Evolutionary conservation across 2,797 vertebrate genomes (phyloP).

Genomic region (Smutsia temminckii): DNA sequence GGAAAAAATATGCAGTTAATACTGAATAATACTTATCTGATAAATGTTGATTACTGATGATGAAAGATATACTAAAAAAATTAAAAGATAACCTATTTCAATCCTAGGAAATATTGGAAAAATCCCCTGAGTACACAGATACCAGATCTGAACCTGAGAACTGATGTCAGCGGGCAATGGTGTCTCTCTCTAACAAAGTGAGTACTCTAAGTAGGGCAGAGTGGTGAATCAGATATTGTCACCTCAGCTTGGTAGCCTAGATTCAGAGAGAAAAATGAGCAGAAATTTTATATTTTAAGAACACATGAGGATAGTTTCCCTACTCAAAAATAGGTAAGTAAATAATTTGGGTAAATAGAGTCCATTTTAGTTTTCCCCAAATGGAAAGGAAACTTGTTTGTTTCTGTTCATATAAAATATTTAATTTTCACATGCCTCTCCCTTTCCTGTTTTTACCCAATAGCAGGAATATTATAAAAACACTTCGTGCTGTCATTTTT

Average conservation of each 20-base stretch:
- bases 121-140: neutral
- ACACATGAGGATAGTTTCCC: neutral
- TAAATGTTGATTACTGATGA: neutral
- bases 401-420: neutral
- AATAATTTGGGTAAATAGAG: neutral
- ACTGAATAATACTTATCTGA: neutral
- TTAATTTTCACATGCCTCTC: conserved; percentile 62
- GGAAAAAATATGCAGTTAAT: neutral
- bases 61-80: neutral
- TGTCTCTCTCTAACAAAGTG: neutral
- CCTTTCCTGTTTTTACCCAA: conserved; percentile 72
- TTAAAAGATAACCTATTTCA: neutral
- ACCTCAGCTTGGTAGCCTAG: neutral
- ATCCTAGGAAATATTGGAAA: neutral
- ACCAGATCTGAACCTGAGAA: neutral
- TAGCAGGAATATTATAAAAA: conserved; percentile 53
- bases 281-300: neutral
- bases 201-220: neutral
- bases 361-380: conserved; percentile 15
- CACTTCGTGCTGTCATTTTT: conserved; percentile 57
- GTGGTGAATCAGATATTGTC: neutral
- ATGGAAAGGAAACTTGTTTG: neutral
- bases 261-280: neutral
- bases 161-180: neutral
- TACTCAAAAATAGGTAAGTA: neutral